Evolutionary conservation across 2,113 vertebrate species (phyloP).

Genomic region (Apistogramma diplotaenia): DNA sequence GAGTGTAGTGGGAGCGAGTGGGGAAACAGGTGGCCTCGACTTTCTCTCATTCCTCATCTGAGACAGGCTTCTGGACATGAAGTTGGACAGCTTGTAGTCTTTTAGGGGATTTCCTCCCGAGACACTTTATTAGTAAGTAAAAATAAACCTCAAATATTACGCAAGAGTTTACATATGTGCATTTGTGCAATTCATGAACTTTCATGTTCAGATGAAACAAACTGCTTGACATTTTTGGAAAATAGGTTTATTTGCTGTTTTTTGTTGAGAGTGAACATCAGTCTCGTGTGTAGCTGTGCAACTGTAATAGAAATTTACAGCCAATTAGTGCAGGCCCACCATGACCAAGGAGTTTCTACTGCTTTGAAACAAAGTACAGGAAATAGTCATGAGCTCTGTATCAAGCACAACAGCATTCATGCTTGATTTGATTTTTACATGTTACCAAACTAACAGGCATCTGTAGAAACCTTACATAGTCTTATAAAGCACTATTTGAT

Average conservation of each 20-base stretch:
- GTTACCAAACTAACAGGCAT: not conserved
- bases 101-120: constrained; percentile 47
- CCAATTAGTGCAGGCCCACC: not conserved
- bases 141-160: constrained; percentile 54
- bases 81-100: constrained; percentile 57
- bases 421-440: not conserved
- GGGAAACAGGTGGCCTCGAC: constrained; percentile 75
- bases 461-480: not conserved
- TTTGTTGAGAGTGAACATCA: not conserved
- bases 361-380: not conserved
- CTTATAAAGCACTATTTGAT: not conserved
- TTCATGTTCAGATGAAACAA: not conserved
- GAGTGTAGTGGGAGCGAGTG: constrained; percentile 62
- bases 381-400: not conserved
- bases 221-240: constrained; percentile 1
- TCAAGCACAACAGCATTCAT: not conserved
- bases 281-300: not conserved
- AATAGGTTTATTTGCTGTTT: not conserved
- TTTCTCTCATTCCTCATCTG: constrained; percentile 45
- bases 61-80: constrained; percentile 45
- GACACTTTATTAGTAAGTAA: constrained; percentile 48
- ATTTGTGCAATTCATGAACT: not conserved
- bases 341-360: not conserved
- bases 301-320: not conserved
- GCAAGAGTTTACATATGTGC: constrained; percentile 25